Conservation (phyloP, 2,797 vertebrate species). For the Otolemur crassicaudatus region DNA sequence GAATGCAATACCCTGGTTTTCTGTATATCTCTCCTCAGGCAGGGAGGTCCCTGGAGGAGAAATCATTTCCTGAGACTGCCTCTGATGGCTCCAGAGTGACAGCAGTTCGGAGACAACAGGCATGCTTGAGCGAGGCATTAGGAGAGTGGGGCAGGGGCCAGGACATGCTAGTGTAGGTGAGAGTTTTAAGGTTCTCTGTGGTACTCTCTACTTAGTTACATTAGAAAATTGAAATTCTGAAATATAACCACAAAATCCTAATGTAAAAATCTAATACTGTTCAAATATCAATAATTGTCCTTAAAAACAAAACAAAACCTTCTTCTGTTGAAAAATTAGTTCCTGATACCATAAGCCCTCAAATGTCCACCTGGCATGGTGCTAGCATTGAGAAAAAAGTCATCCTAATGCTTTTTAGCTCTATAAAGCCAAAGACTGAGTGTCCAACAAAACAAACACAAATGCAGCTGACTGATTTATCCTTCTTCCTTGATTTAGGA, state of each 20-base stretch:
- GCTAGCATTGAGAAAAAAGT: background rate
- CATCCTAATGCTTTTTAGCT: background rate
- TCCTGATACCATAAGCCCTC: background rate
- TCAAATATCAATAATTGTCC: background rate
- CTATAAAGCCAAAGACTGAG: background rate
- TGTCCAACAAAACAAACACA: constrained; percentile 32
- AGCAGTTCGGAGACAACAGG: background rate
- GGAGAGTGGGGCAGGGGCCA: background rate
- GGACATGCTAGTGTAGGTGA: background rate
- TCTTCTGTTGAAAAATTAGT: constrained; percentile 47
- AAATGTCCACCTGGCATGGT: background rate
- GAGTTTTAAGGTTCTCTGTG: constrained; percentile 47
- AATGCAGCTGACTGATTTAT: background rate
- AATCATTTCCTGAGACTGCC: constrained; percentile 43
- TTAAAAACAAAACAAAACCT: constrained; percentile 47
- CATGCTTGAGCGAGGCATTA: background rate
- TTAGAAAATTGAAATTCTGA: constrained; percentile 64
- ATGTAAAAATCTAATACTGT: constrained; percentile 45
- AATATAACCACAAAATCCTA: constrained; percentile 52
- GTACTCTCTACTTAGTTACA: constrained; percentile 25
- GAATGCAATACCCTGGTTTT: background rate
- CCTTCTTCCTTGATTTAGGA: background rate
- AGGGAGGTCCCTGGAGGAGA: constrained; percentile 31
- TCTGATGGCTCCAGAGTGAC: constrained; percentile 12
- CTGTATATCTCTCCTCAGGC: background rate